These are phyloP conservation scores for Cheilosia urbana DNA, from an alignment of 2,888 invertebrate genomes.

Conservation along the genomic window DNA sequence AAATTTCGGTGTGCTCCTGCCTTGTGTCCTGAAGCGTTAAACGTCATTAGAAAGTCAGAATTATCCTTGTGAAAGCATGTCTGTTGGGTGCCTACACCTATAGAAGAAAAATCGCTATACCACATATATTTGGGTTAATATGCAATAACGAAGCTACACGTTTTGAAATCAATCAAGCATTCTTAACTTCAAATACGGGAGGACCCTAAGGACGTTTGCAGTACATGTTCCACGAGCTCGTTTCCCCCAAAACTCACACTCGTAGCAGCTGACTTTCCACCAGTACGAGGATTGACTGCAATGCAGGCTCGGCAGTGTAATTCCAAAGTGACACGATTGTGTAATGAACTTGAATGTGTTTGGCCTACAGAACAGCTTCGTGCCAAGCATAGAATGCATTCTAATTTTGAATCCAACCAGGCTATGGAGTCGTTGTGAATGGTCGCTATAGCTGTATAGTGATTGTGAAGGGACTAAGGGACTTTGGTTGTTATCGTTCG, in stretches of 20 bases:
- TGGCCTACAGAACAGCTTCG: conserved; percentile 62
- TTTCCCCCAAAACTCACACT: conserved; percentile 22
- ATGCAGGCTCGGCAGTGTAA: conserved; percentile 53
- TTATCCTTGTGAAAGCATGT: too few species aligned
- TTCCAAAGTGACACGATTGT: conserved; percentile 68
- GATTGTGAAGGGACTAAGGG: not conserved
- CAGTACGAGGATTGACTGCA: conserved; percentile 38
- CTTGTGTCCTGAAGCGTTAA: too few species aligned
- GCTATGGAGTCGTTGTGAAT: conserved; percentile 5
- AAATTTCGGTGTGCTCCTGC: too few species aligned
- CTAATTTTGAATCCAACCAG: conserved; percentile 44
- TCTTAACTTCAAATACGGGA: conserved; percentile 1
- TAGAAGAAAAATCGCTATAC: not conserved
- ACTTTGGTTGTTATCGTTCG: not conserved
- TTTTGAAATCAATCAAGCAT: conserved; percentile 57
- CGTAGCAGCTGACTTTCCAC: conserved; percentile 14
- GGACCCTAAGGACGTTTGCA: conserved; percentile 34
- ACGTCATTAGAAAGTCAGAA: too few species aligned
- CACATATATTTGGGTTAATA: conserved; percentile 11
- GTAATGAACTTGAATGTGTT: conserved; percentile 71
- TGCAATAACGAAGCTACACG: conserved; percentile 6
- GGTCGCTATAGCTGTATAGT: not conserved
- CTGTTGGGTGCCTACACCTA: not conserved
- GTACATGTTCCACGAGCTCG: conserved; percentile 17
- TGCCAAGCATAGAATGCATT: conserved; percentile 57